Conservation (phyloP, 2,888 invertebrate species). For the Drosophila koepferae region DNA sequence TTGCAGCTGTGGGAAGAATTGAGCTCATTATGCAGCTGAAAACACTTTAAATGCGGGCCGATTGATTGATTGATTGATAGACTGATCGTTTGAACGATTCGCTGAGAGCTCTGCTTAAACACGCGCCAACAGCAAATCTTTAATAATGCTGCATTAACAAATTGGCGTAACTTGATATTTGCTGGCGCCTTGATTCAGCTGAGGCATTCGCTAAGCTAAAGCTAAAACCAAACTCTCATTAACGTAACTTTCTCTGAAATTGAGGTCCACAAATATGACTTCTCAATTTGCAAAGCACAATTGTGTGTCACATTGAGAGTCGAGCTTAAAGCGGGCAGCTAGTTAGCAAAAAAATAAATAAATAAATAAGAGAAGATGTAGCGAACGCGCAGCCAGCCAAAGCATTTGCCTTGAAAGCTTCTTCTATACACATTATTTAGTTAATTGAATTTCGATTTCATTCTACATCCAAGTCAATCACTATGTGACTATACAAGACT, state of each 20-base stretch:
- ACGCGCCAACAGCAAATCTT: constrained; percentile 30
- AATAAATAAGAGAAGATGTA: too few relatives aligned
- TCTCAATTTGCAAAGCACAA: constrained; percentile 16
- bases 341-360: not conserved
- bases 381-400: not conserved
- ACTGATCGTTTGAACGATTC: constrained; percentile 28
- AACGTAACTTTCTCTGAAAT: constrained; percentile 47
- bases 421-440: constrained; percentile 10
- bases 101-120: constrained; percentile 2
- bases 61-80: constrained; percentile 37
- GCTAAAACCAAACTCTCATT: constrained; percentile 27
- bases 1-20: constrained; percentile 45
- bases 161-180: constrained; percentile 54
- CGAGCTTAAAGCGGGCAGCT: constrained; percentile 15
- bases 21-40: constrained; percentile 36
- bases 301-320: constrained; percentile 19
- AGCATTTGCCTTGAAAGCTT: constrained; percentile 13
- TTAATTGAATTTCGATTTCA: not conserved
- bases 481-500: not conserved
- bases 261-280: constrained; percentile 30
- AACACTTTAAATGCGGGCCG: constrained; percentile 39
- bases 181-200: constrained; percentile 4
- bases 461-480: not conserved
- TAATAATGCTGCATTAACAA: constrained; percentile 47
- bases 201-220: constrained; percentile 38